Base-by-base conservation (phyloP, 1,140 invertebrate species). In the Trigoniulus corallinus region DNA sequence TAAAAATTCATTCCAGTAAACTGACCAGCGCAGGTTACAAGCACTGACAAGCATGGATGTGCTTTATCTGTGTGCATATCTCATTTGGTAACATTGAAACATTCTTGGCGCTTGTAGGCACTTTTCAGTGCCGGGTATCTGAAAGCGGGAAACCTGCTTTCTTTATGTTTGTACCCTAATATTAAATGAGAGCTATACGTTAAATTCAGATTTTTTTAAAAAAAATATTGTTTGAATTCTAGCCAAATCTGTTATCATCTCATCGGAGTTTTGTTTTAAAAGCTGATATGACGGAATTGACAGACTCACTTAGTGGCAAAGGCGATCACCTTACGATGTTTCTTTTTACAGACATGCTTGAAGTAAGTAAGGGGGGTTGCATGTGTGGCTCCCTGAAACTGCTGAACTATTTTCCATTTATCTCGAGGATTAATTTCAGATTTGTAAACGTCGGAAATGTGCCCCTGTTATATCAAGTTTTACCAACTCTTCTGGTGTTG, bases 261-360 rank as follows among this genome's bases (percentile, higher is more conserved):
- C 88, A 94, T 69, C 74, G 92, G 50, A 81, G 74, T 56, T 92
- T 94, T 61, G 78, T 94, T 26, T 75, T 78, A 13, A 82, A 82
- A 58, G 83, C 85, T 52, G 89, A 96, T 62, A 87, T 93, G 3
- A 80, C 83, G 46, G 88, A 95, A 66, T 66, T 95, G 20, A 83
- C 82, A 45, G 88, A 93, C 60, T 78, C 78, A 29, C 67, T 94
- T 26, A 82, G 82, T 56, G 83, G 86, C 7, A 79, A 87, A 57
- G 87, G 88, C 23, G 85, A 91, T 62, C 79, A 80, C 56, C 71
- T 97, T 15, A 79, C 89, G 29, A 65, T 98, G 26, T 94, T 93
- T 65, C 71, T 97, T 1, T 96, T 96, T 64, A 88, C 85, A 24
- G 92, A 97, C 69, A 84, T 84, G 53, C 74, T 96, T 58, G 88